Percentiles rank a stretch among this genome's conserved stretches.
phyloP scores from a whole-genome alignment of 1,140 invertebrate species.

The Polypedilum vanderplanki region DNA sequence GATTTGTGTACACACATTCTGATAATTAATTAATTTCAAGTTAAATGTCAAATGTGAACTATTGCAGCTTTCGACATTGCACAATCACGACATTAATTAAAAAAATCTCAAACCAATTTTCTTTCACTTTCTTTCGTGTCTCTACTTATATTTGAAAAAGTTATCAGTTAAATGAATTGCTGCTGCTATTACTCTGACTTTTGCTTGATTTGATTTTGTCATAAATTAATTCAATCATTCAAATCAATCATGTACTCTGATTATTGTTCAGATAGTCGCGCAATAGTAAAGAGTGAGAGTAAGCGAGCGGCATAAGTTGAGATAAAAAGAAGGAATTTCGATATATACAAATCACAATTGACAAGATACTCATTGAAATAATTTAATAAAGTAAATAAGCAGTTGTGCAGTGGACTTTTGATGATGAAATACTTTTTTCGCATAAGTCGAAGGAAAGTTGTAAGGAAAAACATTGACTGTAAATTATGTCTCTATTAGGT shows the following conservation, averaged over 20 bases:
- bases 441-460: too few relatives aligned
- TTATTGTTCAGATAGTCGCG: too few relatives aligned
- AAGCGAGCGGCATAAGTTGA: too few relatives aligned
- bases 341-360: too few relatives aligned
- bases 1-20: neutral
- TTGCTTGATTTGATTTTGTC: neutral
- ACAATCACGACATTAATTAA: conserved; percentile 19
- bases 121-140: neutral
- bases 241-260: neutral
- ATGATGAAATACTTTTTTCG: too few relatives aligned
- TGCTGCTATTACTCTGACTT: neutral
- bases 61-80: neutral
- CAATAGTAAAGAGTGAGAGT: too few relatives aligned
- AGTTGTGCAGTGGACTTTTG: too few relatives aligned
- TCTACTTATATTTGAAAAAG: neutral
- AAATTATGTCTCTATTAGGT: too few relatives aligned
- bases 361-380: too few relatives aligned
- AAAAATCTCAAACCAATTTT: neutral
- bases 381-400: too few relatives aligned
- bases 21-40: conserved; percentile 14
- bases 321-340: too few relatives aligned
- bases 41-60: conserved; percentile 14
- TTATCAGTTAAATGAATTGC: neutral
- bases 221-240: conserved; percentile 20
- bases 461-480: too few relatives aligned